phyloP scores from a whole-genome alignment of 2,113 vertebrate species.

The Colinus virginianus region DNA sequence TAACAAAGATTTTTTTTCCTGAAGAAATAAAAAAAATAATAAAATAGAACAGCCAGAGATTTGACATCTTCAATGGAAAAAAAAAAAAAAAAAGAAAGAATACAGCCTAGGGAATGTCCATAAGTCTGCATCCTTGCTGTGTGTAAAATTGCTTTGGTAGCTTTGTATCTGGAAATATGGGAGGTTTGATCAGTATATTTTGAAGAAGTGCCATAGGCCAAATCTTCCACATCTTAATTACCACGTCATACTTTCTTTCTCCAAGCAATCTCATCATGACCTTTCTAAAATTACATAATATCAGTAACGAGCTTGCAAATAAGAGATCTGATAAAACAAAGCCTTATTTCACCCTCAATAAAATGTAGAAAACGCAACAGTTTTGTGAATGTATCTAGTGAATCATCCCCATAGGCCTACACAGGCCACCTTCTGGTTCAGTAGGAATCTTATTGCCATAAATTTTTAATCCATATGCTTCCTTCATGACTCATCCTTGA shows the following conservation, averaged over 20 bases:
- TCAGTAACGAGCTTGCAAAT: not conserved
- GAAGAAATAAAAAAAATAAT: too few species aligned
- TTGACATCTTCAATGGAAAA: not conserved
- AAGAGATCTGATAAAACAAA: not conserved
- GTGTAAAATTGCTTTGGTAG: constrained; percentile 8
- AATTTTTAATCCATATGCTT: constrained; percentile 53
- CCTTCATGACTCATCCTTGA: constrained; percentile 37
- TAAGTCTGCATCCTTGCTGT: constrained; percentile 18
- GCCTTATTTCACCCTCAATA: not conserved
- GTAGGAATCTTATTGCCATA: constrained; percentile 19
- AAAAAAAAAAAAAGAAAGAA: not conserved
- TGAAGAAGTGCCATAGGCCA: not conserved
- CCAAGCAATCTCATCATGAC: not conserved
- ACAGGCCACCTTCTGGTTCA: constrained; percentile 44
- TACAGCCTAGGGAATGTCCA: not conserved
- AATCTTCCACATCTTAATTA: constrained; percentile 21
- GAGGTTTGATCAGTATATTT: not conserved
- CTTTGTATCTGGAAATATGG: not conserved
- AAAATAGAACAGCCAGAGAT: not conserved
- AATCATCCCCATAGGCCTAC: constrained; percentile 32
- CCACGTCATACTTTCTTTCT: not conserved
- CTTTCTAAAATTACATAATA: not conserved
- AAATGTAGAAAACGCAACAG: not conserved
- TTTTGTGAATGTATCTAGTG: not conserved
- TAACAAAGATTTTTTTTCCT: not conserved